phyloP scores from a whole-genome alignment of 92 coral and sea anemone species.

The Anthopleura xanthogrammica region DNA sequence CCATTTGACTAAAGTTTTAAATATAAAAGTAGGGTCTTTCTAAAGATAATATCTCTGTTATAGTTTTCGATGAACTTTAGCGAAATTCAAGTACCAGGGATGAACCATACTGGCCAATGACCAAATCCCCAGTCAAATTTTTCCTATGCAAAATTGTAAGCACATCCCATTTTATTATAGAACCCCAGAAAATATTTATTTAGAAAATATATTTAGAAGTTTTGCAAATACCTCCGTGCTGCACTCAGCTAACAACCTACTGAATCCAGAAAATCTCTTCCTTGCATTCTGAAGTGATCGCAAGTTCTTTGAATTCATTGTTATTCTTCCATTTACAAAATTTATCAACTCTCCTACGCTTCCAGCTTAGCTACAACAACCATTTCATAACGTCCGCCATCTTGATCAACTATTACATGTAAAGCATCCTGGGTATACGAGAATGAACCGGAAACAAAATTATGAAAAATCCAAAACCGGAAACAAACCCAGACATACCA shows the following conservation, averaged over 20 bases:
- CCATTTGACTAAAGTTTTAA: neutral
- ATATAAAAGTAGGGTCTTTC: too few species aligned
- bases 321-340: neutral
- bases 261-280: conserved; percentile 3
- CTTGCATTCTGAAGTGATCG: conserved; percentile 21
- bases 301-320: conserved; percentile 3
- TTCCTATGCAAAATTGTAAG: too few species aligned
- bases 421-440: neutral
- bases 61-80: too few species aligned
- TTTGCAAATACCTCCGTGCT: conserved; percentile 12
- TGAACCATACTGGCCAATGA: too few species aligned
- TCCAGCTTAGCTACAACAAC: neutral
- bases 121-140: too few species aligned
- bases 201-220: neutral
- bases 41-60: too few species aligned
- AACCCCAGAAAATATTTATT: too few species aligned
- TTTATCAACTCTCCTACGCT: neutral
- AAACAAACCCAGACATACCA: conserved; percentile 3
- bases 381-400: neutral
- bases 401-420: neutral
- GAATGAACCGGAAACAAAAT: neutral
- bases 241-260: conserved; percentile 9
- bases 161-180: too few species aligned
- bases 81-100: too few species aligned
- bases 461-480: neutral